phyloP scores from a whole-genome alignment of 2,113 vertebrate species.

The Guaruba guarouba region DNA sequence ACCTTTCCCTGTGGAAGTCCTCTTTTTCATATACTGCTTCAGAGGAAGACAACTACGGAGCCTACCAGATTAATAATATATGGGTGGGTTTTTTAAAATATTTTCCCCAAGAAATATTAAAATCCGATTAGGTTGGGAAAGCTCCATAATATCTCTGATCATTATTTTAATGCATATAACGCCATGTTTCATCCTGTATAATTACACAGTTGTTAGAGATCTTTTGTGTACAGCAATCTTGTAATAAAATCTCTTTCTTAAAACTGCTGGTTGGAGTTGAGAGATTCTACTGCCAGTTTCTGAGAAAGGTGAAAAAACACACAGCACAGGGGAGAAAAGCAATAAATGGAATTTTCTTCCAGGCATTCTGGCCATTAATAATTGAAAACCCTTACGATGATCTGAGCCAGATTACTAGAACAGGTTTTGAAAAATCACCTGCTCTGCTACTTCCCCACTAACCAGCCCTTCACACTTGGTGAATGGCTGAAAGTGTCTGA shows the following conservation, averaged over 20 bases:
- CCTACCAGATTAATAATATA: not conserved
- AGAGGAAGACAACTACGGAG: not conserved
- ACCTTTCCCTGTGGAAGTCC: not conserved
- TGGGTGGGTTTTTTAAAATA: not conserved
- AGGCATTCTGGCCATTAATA: slow-evolving; percentile 14
- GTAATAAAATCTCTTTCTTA: not conserved
- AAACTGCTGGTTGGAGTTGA: not conserved
- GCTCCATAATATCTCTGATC: not conserved
- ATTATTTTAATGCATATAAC: not conserved
- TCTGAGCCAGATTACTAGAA: not conserved
- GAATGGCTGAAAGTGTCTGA: not conserved
- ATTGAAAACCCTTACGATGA: not conserved
- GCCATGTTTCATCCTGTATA: not conserved
- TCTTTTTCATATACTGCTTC: not conserved
- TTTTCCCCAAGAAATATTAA: not conserved
- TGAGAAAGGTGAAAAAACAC: not conserved
- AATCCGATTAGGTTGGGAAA: not conserved
- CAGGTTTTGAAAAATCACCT: slow-evolving; percentile 28
- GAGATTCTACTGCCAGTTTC: not conserved
- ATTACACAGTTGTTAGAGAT: not conserved
- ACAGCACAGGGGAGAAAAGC: not conserved
- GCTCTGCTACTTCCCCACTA: not conserved
- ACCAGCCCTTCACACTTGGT: not conserved
- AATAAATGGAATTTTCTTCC: not conserved
- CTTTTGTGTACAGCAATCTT: not conserved